Evolutionary conservation across 1,140 invertebrate species (phyloP), one percentile per base, ranked within the genome.

Genomic region (Drosophila nikananu): DNA sequence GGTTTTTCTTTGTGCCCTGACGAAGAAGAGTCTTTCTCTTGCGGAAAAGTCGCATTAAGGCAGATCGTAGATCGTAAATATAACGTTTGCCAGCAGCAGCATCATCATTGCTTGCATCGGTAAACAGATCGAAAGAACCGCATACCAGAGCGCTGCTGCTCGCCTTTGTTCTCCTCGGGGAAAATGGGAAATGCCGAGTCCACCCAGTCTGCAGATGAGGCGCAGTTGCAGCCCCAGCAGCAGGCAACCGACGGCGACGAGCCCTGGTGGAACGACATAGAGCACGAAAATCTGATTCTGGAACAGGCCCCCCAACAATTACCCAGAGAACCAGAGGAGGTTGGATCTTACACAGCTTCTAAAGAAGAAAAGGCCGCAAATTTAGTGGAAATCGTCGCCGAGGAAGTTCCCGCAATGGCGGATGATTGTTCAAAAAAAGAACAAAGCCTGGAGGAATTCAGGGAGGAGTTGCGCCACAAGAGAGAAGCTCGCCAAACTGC

Each of bases 401-500:
- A 60, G 55, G 54, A 54, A 30, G 37, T 21, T 25, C 15, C 54
- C 4, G 21, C 35, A 12, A 71, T 63, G 35, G 30, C 57, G 35
- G 48, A 46, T 41, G 66, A 57, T 4, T 37, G 62, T 23, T 17
- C 42, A 5, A 30, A 46, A 44, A 64, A 59, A 9, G 77, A 87
- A 21, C 76, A 77, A 70, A 77, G 59, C 3, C 60, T 95, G 77
- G 93, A 94, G 52, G 94, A 95, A 64, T 95, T 96, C 71, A 94
- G 93, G 65, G 94, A 94, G 75, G 94, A 95, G 79, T 83, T 95
- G 39, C 93, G 91, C 21, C 80, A 93, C 10, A 95, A 95, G 87
- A 93, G 95, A 42, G 93, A 95, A 91, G 94, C 94, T 81, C 93
- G 95, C 75, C 94, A 93, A 82, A 93, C 94, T 73, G 94, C 95